phyloP scores from a whole-genome alignment of 2,888 invertebrate species.

The Congeria kusceri region DNA sequence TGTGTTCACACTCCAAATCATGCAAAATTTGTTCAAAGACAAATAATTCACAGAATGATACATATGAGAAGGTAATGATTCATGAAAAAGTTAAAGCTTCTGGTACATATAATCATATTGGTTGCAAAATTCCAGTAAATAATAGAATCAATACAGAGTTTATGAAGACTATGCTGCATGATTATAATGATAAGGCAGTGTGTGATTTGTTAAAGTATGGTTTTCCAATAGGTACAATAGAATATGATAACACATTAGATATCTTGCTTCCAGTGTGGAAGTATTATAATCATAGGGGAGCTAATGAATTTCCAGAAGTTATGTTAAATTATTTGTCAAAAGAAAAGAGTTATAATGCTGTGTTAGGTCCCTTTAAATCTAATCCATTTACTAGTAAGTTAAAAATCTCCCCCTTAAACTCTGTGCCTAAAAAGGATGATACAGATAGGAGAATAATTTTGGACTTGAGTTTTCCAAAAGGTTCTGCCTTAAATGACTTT shows the following conservation, averaged over 20 bases:
- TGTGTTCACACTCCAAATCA: no score
- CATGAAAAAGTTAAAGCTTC: constrained; percentile 3
- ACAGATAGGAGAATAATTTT: no score
- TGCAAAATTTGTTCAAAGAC: no score
- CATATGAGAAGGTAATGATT: background rate
- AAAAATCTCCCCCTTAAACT: background rate
- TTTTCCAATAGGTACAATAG: background rate
- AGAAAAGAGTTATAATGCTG: background rate
- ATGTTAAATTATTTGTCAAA: background rate
- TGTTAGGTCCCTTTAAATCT: background rate
- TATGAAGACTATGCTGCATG: background rate
- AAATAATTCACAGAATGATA: no score
- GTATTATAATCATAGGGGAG: background rate
- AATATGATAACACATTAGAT: background rate
- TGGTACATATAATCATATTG: background rate
- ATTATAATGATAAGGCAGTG: constrained; percentile 3
- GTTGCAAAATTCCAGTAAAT: background rate
- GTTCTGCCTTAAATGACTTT: background rate
- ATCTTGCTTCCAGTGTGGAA: background rate
- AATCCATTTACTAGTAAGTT: background rate
- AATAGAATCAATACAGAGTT: background rate
- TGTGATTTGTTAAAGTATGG: constrained; percentile 14
- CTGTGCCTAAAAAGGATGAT: background rate
- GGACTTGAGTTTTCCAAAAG: background rate
- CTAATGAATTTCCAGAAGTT: background rate